Evolutionary conservation across 1,140 invertebrate genomes (phyloP), one percentile per base, ranked within the genome.

Genomic region (Trachymyrmex cornetzi): DNA sequence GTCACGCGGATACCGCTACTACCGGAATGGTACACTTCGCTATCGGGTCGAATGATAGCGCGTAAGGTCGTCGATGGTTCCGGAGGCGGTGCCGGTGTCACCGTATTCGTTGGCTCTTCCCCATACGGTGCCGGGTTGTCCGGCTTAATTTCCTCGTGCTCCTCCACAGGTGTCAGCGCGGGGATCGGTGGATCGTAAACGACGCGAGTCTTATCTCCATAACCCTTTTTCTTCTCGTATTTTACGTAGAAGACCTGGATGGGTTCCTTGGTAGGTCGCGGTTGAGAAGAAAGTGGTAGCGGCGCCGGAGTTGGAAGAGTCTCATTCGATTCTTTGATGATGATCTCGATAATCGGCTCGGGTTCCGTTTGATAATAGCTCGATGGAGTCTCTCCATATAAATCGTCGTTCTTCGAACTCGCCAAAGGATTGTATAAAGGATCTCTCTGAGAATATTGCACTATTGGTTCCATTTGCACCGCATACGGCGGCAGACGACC

Each of bases 161-260:
- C 96, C 72, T 96, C 96, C 59, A 97, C 96, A 0, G 96, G 95
- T 2, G 97, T 97, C 5, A 98, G 95, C 12, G 97, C 97, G 1
- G 97, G 97, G 30, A 98, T 95, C 0, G 98, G 98, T 86, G 96
- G 95, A 77, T 98, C 98, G 89, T 98, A 98, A 27, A 98, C 96
- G 3, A 98, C 96, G 82, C 97, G 96, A 59, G 97, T 96, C 75
- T 97, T 96, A 14, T 95, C 94, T 2, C 96, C 96, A 90, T 93
- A 95, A 12, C 90, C 95, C 91, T 94, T 96, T 92, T 95, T 97
- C 93, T 98, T 98, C 88, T 98, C 97, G 92, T 98, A 98, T 93
- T 98, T 98, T 0, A 98, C 98, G 91, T 98, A 98, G 93, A 98
- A 98, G 3, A 98, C 98, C 91, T 98, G 98, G 66, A 98, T 97